Evolutionary conservation across 2,797 vertebrate genomes (phyloP), one percentile per base, ranked within the genome.

Genomic region (Amphiprion clarkii): DNA sequence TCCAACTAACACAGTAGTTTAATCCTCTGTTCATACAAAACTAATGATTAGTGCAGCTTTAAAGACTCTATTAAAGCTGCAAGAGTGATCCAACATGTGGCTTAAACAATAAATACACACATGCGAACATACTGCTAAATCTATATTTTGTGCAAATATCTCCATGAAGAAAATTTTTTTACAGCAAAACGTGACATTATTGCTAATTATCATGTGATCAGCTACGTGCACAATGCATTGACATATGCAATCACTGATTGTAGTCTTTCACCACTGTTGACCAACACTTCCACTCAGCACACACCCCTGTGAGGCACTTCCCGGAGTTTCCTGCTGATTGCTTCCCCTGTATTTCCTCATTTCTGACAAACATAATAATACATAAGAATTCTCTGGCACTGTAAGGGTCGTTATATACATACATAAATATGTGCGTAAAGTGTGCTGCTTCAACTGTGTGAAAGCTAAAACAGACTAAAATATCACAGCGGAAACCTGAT

Each of bases 291-390:
- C 39, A 53, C 10, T 23, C 9, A 16, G 59, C 44, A 68, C 65
- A 79, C 79, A 63, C 76, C 68, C 76, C 19, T 17, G 1, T 0
- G 29, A 48, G 56, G 56, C 51, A 75, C 66, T 72, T 78, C 72
- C 73, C 72, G 16, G 25, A 61, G 80, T 76, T 74, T 87, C 72
- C 79, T 71, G 67, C 53, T 55, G 68, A 74, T 59, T 10, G 0
- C 54, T 58, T 79, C 72, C 68, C 36, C 11, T 5, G n/a, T 9
- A 54, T 62, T 46, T 31, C 23, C n/a, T 12, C 0, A 2, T 1
- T 51, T 1, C 33, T 57, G 23, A 59, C 53, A 10, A 67, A 55
- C 10, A 2, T 0, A 8, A 56, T 2, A 14, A n/a, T 39, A 1
- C 3, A 7, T n/a, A 4, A 9, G n/a, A 49, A 31, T 21, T 31